phyloP scores from a whole-genome alignment of 2,888 invertebrate genomes.

The Caenorhabditis sp. region DNA sequence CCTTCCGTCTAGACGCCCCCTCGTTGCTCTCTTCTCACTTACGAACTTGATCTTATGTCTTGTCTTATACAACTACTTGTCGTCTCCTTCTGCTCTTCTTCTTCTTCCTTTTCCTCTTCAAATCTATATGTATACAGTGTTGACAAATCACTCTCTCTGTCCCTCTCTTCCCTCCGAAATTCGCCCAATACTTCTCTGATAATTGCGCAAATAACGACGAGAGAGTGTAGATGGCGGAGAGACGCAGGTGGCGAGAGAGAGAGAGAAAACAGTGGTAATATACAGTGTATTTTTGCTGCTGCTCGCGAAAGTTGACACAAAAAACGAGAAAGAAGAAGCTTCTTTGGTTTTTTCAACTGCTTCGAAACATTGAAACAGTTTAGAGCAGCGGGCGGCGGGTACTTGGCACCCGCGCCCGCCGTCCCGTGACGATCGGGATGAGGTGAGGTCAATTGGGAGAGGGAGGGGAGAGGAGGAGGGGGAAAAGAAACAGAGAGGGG shows the following conservation, averaged over 20 bases:
- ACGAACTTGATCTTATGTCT: slow-evolving; percentile 47
- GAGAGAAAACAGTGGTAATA: neutral
- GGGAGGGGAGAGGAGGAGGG: too few species aligned
- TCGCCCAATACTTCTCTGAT: neutral
- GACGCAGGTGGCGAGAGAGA: neutral
- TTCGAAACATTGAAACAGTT: neutral
- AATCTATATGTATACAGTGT: slow-evolving; percentile 49
- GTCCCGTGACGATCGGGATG: too few species aligned
- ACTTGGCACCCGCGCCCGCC: slow-evolving; percentile 10
- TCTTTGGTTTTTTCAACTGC: neutral
- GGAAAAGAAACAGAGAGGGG: too few species aligned
- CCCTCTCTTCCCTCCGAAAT: neutral
- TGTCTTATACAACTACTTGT: slow-evolving; percentile 1
- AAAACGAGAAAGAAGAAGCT: neutral
- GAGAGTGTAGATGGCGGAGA: neutral
- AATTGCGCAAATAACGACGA: slow-evolving; percentile 1
- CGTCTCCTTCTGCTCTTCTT: too few species aligned
- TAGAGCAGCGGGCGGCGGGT: neutral
- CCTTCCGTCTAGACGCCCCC: slow-evolving; percentile 36
- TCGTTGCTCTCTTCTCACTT: slow-evolving; percentile 30
- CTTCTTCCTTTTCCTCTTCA: too few species aligned
- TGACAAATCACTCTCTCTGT: slow-evolving; percentile 32
- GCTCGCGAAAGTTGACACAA: too few species aligned
- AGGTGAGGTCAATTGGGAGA: neutral
- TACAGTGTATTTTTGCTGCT: slow-evolving; percentile 1